Base-by-base conservation (phyloP, 2,888 invertebrate genomes). In the Entomobrya proxima region DNA sequence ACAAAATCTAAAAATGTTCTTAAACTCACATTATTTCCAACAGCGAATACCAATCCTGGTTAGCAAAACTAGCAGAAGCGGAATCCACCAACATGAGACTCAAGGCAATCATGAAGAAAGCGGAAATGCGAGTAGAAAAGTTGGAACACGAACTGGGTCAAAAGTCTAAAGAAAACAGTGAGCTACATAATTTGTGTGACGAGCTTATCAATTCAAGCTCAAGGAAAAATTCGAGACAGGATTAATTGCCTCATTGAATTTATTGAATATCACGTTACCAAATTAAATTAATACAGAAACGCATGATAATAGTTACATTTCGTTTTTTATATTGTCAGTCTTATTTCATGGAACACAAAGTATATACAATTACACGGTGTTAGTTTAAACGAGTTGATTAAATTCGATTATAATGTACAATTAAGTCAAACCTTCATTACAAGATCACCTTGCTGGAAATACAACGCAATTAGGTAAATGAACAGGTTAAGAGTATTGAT, bases 131-230 rank as follows among this genome's bases (percentile, higher is more conserved):
- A 91, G 94, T 95, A 78, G 95, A 95, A 87, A 96, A 97, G 18
- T 93, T 98, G 90, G 95, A 96, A 90, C 96, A 96, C 91, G 94
- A 96, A 85, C 93, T 98, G 85, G 95, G 96, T 88, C 97, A 97
- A 92, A 98, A 98, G 93, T 94, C 94, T 15, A 96, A 96, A 91
- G 98, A 98, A 92, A 98, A 97, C 92, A 94, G 95, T 91, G 97
- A 97, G 92, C 93, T 98, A 90, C 95, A 98, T 86, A 95, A 96
- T 91, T 96, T 98, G 91, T 96, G 98, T 93, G 98, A 98, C 93
- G 98, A 98, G 93, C 94, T 98, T 85, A 97, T 98, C 91, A 83
- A 67, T 55, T n/a, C n/a, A n/a, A 47, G 76, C 21, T 76, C 76
- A 6, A 21, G 55, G 24, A 83, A 40, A 18, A 75, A 50, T 18